These are phyloP conservation scores for Zoroaster sp. DNA, from an alignment of 53 echinoderm and acorn worm species.

Conservation along the genomic window DNA sequence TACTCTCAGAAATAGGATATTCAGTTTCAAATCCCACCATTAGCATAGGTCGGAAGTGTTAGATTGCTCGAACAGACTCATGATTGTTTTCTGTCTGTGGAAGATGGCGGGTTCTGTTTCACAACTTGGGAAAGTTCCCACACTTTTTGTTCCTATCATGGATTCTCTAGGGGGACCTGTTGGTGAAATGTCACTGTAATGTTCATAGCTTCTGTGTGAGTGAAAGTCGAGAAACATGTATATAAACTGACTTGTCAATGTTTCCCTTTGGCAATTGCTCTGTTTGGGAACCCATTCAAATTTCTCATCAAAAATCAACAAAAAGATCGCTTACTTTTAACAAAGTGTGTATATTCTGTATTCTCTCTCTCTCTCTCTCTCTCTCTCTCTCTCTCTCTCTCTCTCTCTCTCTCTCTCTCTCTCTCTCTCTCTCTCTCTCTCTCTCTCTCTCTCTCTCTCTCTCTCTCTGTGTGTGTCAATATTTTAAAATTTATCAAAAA, in stretches of 20 bases:
- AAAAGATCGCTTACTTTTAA: not conserved
- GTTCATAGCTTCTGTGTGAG: not conserved
- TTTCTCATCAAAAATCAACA: too few species aligned
- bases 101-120: not conserved
- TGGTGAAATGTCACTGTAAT: not conserved
- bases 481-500: too few species aligned
- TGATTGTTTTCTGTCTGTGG: slow-evolving; percentile 22
- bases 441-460: too few species aligned
- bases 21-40: slow-evolving; percentile 9
- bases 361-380: not conserved
- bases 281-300: too few species aligned
- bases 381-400: too few species aligned
- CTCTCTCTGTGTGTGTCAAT: too few species aligned
- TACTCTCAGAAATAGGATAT: not conserved
- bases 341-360: not conserved
- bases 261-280: too few species aligned
- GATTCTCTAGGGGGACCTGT: too few species aligned
- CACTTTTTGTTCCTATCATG: not conserved
- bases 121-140: not conserved
- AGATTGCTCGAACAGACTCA: not conserved
- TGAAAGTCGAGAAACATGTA: too few species aligned
- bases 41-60: not conserved
- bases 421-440: too few species aligned
- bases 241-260: too few species aligned
- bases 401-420: too few species aligned